Evolutionary conservation across 2,797 vertebrate species (phyloP).

Genomic region (Choloepus didactylus): DNA sequence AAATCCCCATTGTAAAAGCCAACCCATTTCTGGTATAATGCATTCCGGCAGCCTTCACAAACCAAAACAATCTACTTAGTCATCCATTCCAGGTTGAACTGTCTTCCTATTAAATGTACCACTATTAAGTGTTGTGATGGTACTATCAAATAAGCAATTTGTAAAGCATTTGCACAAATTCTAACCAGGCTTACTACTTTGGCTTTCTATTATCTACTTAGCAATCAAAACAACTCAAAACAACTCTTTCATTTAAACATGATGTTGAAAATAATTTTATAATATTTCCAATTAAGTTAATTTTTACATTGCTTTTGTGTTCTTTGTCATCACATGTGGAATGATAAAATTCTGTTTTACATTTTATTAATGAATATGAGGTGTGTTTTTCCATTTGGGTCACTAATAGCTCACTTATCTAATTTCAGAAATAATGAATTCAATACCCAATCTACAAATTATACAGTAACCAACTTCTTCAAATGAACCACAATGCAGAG

Average conservation of each 20-base stretch:
- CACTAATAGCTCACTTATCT: slow-evolving; percentile 70
- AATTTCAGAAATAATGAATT: slow-evolving; percentile 79
- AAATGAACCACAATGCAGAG: slow-evolving; percentile 36
- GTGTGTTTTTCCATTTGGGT: slow-evolving; percentile 76
- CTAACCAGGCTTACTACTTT: slow-evolving; percentile 62
- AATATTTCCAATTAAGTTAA: slow-evolving; percentile 84
- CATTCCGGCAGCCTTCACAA: too few species aligned
- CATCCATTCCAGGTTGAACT: slow-evolving; percentile 67
- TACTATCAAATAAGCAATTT: slow-evolving; percentile 80
- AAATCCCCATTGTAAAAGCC: too few species aligned
- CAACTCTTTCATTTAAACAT: slow-evolving; percentile 78
- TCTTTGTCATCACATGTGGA: slow-evolving; percentile 75
- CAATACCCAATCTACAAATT: slow-evolving; percentile 64
- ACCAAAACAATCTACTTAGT: background rate
- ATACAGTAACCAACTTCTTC: slow-evolving; percentile 30
- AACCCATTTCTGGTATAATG: too few species aligned
- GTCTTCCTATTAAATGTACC: slow-evolving; percentile 64
- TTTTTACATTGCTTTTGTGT: slow-evolving; percentile 76
- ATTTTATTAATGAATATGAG: slow-evolving; percentile 72
- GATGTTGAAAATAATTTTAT: slow-evolving; percentile 83
- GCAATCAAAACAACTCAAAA: slow-evolving; percentile 67
- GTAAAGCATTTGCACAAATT: slow-evolving; percentile 59
- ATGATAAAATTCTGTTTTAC: slow-evolving; percentile 72
- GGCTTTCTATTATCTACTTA: slow-evolving; percentile 81
- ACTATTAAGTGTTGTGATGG: slow-evolving; percentile 75